Base-by-base conservation (phyloP, 1,140 invertebrate genomes). In the Oscheius sp. region DNA sequence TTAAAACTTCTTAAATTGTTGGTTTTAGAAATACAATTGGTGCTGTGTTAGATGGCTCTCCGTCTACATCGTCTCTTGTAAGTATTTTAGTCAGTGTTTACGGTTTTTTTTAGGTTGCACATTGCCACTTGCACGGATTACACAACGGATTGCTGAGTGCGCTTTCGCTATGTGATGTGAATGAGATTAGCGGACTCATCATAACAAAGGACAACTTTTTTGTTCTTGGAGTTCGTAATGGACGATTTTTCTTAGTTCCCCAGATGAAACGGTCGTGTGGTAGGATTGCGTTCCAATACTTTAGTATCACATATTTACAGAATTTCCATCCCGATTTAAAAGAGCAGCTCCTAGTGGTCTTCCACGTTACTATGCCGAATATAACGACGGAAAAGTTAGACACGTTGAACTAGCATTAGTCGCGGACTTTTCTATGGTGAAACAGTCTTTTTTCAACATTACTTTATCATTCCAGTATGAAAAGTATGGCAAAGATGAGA, bases 341-440 rank as follows among this genome's bases (percentile, higher is more conserved):
- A 3, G 66, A 68, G 1, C 38, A 31, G 46, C 66, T 20, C 55
- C 13, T 7, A 49, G 13, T 20, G 46, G 38, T 13, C 23, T 1
- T 18, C 66, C 72, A 13, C 32, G 31, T 23, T 82, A 82, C 73
- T 84, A 84, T 61, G 35, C 38, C 15, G 68, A 82, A 58, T 83
- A 82, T 66, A 55, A 78, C 20, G 81, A 83, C 52, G 78, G 69
- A 35, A 67, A 74, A 34, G 72, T 72, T n/a, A 68, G 82, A 55
- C 82, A 64, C 58, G 82, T 83, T 7, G 82, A 83, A 64, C 49
- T 83, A 38, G 78, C 74, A 0, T 74, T 84, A 28, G 72, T 83
- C 31, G 82, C 82, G n/a, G 82, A 83, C 59, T 45, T 81, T 67
- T 80, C 82, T 18, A 68, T 83, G 26, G 82, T 84, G 29, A 68